Conservation (phyloP, 2,113 vertebrate genomes). For the Zosterops borbonicus region DNA sequence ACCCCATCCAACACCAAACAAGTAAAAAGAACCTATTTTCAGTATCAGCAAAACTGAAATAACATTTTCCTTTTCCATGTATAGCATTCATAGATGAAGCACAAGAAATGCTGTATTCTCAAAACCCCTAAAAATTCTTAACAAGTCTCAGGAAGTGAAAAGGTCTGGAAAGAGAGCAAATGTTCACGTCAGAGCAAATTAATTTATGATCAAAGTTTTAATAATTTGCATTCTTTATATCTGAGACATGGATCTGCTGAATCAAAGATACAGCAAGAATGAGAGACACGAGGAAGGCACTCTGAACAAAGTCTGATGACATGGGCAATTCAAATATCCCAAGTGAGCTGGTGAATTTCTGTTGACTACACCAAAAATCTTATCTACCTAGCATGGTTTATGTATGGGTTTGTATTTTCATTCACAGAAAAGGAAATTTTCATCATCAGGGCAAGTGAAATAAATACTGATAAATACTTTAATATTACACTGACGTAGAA, state of each 20-base stretch:
- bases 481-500: neutral
- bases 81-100: neutral
- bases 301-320: neutral
- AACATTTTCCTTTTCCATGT: neutral
- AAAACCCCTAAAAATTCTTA: neutral
- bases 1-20: neutral
- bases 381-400: neutral
- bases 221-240: neutral
- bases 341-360: neutral
- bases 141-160: neutral
- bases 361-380: neutral
- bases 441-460: neutral
- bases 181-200: neutral
- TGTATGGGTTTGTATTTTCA: neutral
- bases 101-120: neutral
- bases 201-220: neutral
- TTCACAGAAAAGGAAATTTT: slow-evolving; percentile 32
- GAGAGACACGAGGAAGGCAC: neutral
- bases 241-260: neutral
- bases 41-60: neutral
- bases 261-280: neutral
- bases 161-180: neutral
- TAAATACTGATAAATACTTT: neutral
- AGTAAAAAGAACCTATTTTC: neutral
- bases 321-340: neutral